phyloP scores from a whole-genome alignment of 2,888 invertebrate genomes.

The Physocephala rufipes region DNA sequence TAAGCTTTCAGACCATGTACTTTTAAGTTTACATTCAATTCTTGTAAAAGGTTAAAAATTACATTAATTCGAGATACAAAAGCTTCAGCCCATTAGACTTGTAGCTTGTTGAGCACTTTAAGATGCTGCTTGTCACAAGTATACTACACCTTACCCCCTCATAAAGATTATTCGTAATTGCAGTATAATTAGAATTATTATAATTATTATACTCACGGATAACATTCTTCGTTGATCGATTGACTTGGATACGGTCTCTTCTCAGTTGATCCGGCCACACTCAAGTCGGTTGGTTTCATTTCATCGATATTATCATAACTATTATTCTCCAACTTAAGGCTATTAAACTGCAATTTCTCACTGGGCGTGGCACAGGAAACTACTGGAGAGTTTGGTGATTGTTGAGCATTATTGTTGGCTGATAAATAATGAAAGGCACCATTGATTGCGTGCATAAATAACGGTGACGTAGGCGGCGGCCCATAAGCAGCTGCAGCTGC shows the following conservation, averaged over 20 bases:
- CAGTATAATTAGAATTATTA: neutral
- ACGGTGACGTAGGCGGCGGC: slow-evolving; percentile 63
- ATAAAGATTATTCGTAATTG: too few species aligned
- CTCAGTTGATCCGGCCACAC: slow-evolving; percentile 62
- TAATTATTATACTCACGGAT: slow-evolving; percentile 60
- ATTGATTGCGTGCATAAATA: slow-evolving; percentile 65
- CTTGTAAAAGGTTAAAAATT: too few species aligned
- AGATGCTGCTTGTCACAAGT: too few species aligned
- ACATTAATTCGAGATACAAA: too few species aligned
- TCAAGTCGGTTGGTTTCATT: slow-evolving; percentile 75
- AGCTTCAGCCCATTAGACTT: too few species aligned
- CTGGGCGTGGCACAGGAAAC: slow-evolving; percentile 51
- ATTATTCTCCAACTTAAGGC: slow-evolving; percentile 62
- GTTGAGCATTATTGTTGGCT: slow-evolving; percentile 51
- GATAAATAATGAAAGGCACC: slow-evolving; percentile 65
- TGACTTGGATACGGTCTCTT: slow-evolving; percentile 52
- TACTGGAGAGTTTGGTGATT: slow-evolving; percentile 63
- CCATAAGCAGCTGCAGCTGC: slow-evolving; percentile 61
- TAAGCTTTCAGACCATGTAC: too few species aligned
- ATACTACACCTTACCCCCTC: too few species aligned
- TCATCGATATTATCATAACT: slow-evolving; percentile 67
- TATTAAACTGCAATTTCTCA: slow-evolving; percentile 63
- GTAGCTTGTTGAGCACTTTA: too few species aligned
- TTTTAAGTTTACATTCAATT: too few species aligned
- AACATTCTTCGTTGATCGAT: slow-evolving; percentile 59